phyloP scores from a whole-genome alignment of 2,888 invertebrate species.

The Bugula neritina region DNA sequence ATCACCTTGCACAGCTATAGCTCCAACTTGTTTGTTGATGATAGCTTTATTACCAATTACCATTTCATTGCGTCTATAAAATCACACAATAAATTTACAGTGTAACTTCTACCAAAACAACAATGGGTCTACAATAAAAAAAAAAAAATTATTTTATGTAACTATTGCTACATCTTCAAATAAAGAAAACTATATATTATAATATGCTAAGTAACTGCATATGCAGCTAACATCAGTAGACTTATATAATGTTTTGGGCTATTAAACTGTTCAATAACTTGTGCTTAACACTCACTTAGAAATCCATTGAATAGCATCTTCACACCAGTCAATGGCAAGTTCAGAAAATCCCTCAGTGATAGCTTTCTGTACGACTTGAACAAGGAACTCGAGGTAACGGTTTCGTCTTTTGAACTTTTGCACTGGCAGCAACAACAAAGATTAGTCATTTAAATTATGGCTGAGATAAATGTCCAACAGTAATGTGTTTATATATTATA shows the following conservation, averaged over 20 bases:
- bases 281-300: slow-evolving; percentile 35
- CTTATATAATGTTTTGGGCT: no score
- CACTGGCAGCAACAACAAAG: slow-evolving; percentile 36
- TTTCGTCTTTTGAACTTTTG: slow-evolving; percentile 47
- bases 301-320: slow-evolving; percentile 44
- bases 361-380: slow-evolving; percentile 49
- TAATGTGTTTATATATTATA: background rate
- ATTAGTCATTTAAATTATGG: no score
- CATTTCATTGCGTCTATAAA: slow-evolving; percentile 44
- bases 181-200: no score
- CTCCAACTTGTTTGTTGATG: slow-evolving; percentile 42
- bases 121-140: background rate
- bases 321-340: slow-evolving; percentile 46
- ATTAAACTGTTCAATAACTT: background rate
- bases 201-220: no score
- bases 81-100: background rate
- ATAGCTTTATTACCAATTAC: slow-evolving; percentile 41
- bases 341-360: slow-evolving; percentile 46
- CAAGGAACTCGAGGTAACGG: slow-evolving; percentile 49
- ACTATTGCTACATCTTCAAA: no score
- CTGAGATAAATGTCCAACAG: no score
- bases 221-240: no score
- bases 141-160: no score
- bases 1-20: slow-evolving; percentile 40
- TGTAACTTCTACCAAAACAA: no score